Base-by-base conservation (phyloP, 2,888 invertebrate species). In the Craniophora ligustri region DNA sequence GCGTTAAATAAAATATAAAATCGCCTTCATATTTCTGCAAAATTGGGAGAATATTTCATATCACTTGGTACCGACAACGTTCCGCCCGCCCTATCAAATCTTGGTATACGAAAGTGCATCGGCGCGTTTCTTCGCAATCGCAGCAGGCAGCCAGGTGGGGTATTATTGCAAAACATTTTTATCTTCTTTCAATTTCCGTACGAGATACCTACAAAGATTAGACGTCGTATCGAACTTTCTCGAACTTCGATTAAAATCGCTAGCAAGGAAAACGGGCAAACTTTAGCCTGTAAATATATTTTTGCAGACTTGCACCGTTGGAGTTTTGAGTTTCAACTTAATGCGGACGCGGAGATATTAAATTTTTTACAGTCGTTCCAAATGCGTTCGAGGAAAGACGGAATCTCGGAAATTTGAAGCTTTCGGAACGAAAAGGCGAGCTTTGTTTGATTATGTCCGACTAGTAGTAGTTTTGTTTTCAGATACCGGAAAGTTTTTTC, bases 131-230 rank as follows among this genome's bases (percentile, higher is more conserved):
- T 11, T 42, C 28, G 5, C 47, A 56, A 73, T 71, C 35, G 60
- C 50, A 60, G 45, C 44, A 8, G 21, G 26, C n/a, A 11, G 51
- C 30, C 54, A 67, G 71, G 51, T 63, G 41, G 51, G 32, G 42
- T 57, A 64, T 50, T 49, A 47, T 64, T 45, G 65, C 61, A 62
- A 60, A 65, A 59, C 40, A 67, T 75, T 72, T 75, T 67, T 72
- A 75, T 72, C 72, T 72, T 45, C 63, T 75, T 75, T 64, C 75
- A 72, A 72, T 72, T 72, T 72, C 75, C 72, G 54, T 36, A 51
- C 41, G 30, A 58, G 72, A 75, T 72, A 63, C 47, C 59, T 59
- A 58, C 66, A 60, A 66, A 73, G 72, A 73, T 75, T 75, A 73
- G 61, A 63, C 47, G 58, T 32, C 48, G 71, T 64, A 72, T 74